Percentiles rank a stretch among this genome's conserved stretches.
These are phyloP conservation scores for Coilia nasus DNA, from an alignment of 2,797 vertebrate genomes.

Conservation along the genomic window DNA sequence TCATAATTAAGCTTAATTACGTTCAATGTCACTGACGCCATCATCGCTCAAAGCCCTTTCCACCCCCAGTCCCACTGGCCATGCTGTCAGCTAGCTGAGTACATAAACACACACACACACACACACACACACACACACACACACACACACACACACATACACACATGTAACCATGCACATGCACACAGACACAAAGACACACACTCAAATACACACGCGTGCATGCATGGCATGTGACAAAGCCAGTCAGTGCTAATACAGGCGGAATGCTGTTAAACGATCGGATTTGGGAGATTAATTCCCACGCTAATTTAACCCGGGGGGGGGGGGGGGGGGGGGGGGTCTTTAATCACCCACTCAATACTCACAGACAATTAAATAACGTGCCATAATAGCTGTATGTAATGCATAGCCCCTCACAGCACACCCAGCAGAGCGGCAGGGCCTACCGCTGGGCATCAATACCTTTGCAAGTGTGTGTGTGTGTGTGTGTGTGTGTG, in stretches of 20 bases:
- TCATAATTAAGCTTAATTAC: conserved; percentile 24
- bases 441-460: neutral
- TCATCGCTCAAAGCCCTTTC: neutral
- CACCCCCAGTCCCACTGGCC: too few relatives aligned
- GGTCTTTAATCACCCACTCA: conserved; percentile 1
- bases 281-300: conserved; percentile 30
- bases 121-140: neutral
- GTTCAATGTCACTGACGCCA: conserved; percentile 1
- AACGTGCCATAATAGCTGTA: neutral
- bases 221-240: neutral
- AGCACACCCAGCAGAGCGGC: neutral
- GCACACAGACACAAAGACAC: neutral
- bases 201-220: neutral
- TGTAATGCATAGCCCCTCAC: neutral
- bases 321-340: neutral
- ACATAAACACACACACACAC: neutral
- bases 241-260: neutral
- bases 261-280: conserved; percentile 23
- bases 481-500: conserved; percentile 22
- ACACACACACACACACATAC: neutral
- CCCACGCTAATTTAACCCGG: conserved; percentile 30
- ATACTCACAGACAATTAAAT: neutral
- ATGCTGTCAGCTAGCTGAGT: neutral
- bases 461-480: neutral
- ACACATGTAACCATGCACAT: neutral